phyloP scores from a whole-genome alignment of 1,140 invertebrate species.

The Aphelinus atriplicis region DNA sequence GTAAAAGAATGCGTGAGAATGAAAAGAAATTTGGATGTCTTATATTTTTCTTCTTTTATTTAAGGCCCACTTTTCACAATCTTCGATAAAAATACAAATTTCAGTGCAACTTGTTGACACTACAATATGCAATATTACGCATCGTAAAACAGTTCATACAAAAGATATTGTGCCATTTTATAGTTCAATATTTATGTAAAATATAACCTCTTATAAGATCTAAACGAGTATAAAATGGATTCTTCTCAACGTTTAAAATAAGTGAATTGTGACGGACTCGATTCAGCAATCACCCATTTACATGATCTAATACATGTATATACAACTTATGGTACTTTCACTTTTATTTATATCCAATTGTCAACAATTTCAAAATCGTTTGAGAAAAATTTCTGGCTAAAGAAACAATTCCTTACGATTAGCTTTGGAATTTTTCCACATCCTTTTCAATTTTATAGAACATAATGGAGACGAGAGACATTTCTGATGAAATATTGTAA shows the following conservation, averaged over 20 bases:
- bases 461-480: too few relatives aligned
- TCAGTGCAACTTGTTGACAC: neutral
- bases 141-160: constrained; percentile 30
- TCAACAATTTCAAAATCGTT: too few relatives aligned
- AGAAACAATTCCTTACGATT: too few relatives aligned
- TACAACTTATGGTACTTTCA: too few relatives aligned
- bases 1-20: neutral
- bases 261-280: too few relatives aligned
- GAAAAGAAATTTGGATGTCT: neutral
- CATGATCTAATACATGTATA: too few relatives aligned
- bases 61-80: constrained; percentile 2
- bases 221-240: constrained; percentile 29
- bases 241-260: constrained; percentile 11
- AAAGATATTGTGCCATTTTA: constrained; percentile 15
- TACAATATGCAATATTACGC: constrained; percentile 14
- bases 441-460: too few relatives aligned
- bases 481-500: too few relatives aligned
- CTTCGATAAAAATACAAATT: constrained; percentile 12
- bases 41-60: constrained; percentile 32
- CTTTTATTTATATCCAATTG: too few relatives aligned
- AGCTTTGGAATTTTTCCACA: too few relatives aligned
- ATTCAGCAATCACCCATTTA: too few relatives aligned
- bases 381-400: too few relatives aligned
- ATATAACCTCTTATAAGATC: constrained; percentile 26
- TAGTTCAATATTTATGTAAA: constrained; percentile 17